These are phyloP conservation scores for Stomatorhinus ivindoensis DNA, from an alignment of 2,113 vertebrate species.

Conservation along the genomic window DNA sequence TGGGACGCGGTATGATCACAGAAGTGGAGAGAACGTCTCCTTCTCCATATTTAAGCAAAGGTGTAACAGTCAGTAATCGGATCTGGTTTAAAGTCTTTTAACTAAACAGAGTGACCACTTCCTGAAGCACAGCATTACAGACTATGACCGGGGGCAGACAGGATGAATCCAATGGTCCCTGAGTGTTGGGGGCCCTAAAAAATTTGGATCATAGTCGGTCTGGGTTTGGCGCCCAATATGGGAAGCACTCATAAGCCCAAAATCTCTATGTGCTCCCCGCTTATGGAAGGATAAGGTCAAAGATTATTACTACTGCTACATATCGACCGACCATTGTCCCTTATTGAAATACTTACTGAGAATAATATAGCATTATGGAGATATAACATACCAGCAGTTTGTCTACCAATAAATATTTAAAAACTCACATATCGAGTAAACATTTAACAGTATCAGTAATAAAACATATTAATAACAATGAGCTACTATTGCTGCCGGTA, in stretches of 20 bases:
- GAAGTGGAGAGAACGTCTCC: background rate
- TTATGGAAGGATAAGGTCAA: background rate
- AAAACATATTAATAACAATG: background rate
- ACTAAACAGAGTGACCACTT: background rate
- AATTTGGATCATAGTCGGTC: background rate
- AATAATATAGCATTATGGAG: background rate
- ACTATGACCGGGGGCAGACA: background rate
- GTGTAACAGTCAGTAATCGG: background rate
- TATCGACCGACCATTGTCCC: too few species aligned
- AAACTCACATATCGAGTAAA: background rate
- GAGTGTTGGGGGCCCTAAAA: background rate
- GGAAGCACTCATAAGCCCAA: background rate
- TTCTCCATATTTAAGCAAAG: background rate
- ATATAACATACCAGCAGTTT: background rate
- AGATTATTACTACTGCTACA: too few species aligned
- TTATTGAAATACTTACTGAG: too few species aligned
- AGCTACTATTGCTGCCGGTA: background rate
- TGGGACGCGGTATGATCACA: background rate
- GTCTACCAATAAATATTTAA: background rate
- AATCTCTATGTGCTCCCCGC: background rate
- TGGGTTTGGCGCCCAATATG: too few species aligned
- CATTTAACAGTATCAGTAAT: background rate
- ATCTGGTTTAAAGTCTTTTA: background rate
- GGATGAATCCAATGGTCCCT: background rate
- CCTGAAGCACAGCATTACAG: background rate